Evolutionary conservation across 2,797 vertebrate species (phyloP), one percentile per base, ranked within the genome.

Genomic region (Sebastes cheni): DNA sequence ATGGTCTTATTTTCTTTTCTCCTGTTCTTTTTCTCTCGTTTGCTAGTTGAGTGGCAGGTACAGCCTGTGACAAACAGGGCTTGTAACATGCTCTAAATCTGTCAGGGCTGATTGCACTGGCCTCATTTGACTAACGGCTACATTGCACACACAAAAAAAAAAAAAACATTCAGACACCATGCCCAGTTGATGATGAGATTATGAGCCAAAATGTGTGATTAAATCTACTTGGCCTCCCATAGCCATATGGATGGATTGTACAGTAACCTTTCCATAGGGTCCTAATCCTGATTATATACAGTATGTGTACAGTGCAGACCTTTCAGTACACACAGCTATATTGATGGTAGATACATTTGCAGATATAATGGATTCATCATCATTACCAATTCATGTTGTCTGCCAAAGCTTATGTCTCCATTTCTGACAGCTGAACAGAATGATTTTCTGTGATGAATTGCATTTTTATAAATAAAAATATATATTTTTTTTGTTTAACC

Each of bases 41-140:
- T 85, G 72, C 88, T 64, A 29, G 83, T 86, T 93, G 94, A 96
- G 86, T 93, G 94, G 92, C 94, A 95, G 94, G 86, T 92, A 93
- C 87, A 91, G 83, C 81, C 55, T 90, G 87, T 92, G 92, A 94
- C 93, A 93, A 93, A 90, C 88, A 92, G 91, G 93, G 86, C 89
- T 92, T 71, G 79, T 88, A 92, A 89, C 89, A 79, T 92, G 94
- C 91, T 92, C 93, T 91, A 89, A 94, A 95, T 95, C 94, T 94
- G 95, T 96, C 95, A 95, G 64, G 87, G 84, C 85, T 95, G 93
- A 94, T 92, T 93, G 92, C 86, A 86, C 84, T 91, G 93, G 90
- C 93, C 92, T 91, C 91, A 89, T 95, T 94, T 93, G 91, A 92
- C 79, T 92, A 93, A 92, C 79, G 60, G 88, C 86, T 86, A 88